phyloP scores from a whole-genome alignment of 2,888 invertebrate species.

The Chloromyia formosa region DNA sequence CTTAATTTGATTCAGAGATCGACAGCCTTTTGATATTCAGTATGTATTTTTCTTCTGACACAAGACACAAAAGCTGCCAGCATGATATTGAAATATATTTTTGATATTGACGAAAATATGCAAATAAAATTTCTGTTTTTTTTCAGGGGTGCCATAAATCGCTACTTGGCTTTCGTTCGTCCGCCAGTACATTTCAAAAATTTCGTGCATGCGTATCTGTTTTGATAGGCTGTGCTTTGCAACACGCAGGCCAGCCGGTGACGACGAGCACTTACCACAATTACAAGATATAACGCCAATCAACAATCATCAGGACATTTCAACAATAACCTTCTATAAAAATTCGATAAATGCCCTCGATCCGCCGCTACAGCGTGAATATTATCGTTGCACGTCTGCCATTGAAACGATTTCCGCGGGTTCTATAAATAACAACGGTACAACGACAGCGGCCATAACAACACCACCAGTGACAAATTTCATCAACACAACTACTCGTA shows the following conservation, averaged over 20 bases:
- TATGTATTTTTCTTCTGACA: too few relatives aligned
- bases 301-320: conserved; percentile 46
- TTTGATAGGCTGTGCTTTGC: conserved; percentile 91
- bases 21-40: too few relatives aligned
- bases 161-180: conserved; percentile 55
- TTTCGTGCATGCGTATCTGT: conserved; percentile 90
- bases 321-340: conserved; percentile 47
- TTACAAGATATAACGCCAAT: conserved; percentile 54
- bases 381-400: conserved; percentile 40
- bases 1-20: neutral
- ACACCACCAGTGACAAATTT: conserved; percentile 51
- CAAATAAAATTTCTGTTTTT: conserved; percentile 40
- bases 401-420: conserved; percentile 42
- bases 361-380: conserved; percentile 46
- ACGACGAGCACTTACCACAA: conserved; percentile 69
- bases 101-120: neutral
- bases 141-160: conserved; percentile 57
- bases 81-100: too few relatives aligned
- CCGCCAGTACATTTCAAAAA: conserved; percentile 60
- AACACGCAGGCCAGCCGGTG: conserved; percentile 83
- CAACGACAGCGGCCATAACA: conserved; percentile 51
- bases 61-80: too few relatives aligned
- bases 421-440: conserved; percentile 53
- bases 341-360: conserved; percentile 48
- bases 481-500: conserved; percentile 17